Evolutionary conservation across 2,113 vertebrate genomes (phyloP).

Genomic region (Acrocephalus arundinaceus): DNA sequence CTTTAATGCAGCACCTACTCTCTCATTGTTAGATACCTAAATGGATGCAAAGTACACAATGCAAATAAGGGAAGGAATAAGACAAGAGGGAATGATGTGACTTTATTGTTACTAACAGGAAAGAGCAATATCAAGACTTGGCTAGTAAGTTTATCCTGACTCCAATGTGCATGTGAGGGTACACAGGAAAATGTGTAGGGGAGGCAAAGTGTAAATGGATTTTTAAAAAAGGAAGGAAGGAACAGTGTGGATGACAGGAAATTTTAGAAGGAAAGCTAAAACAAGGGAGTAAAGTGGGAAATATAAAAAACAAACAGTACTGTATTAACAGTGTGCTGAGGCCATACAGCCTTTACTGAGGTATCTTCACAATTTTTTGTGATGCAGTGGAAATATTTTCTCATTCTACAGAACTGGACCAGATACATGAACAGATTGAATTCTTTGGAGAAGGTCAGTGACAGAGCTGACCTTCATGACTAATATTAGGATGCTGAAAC

Average conservation of each 20-base stretch:
- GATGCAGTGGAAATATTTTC: background rate
- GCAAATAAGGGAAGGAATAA: background rate
- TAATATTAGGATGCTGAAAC: background rate
- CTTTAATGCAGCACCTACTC: background rate
- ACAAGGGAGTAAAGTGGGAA: background rate
- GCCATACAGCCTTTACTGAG: background rate
- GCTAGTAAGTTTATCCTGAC: background rate
- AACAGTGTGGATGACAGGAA: background rate
- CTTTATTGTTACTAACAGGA: background rate
- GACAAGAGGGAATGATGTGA: background rate
- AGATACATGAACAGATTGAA: background rate
- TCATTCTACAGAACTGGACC: background rate
- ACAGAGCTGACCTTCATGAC: background rate
- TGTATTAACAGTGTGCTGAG: background rate
- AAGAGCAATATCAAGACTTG: background rate
- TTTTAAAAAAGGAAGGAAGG: background rate
- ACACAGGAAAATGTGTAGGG: background rate
- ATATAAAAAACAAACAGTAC: background rate
- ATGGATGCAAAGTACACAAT: background rate
- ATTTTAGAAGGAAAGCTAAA: background rate
- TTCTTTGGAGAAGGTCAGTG: background rate
- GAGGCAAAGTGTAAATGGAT: background rate
- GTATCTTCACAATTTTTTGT: background rate
- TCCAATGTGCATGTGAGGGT: background rate
- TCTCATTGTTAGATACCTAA: background rate